Conservation (phyloP, 2,113 vertebrate species). For the Oxygymnocypris stewartii region DNA sequence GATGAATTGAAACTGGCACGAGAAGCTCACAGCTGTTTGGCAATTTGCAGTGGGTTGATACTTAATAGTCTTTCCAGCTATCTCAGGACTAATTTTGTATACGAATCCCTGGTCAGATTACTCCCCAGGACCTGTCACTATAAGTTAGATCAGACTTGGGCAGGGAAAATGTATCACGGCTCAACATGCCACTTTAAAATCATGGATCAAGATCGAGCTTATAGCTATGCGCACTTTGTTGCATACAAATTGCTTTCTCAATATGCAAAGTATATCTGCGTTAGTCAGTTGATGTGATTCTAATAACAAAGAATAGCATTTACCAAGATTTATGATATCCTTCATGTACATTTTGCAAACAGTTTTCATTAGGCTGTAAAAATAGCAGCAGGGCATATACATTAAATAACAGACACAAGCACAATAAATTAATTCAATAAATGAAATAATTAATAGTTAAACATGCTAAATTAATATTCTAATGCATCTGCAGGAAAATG, state of each 20-base stretch:
- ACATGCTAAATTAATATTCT: background rate
- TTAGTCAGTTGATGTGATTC: background rate
- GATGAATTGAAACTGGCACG: constrained; percentile 81
- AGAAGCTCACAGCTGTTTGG: constrained; percentile 64
- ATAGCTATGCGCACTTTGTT: background rate
- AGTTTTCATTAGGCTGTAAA: background rate
- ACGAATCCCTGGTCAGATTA: constrained; percentile 51
- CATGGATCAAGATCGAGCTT: background rate
- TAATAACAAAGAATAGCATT: background rate
- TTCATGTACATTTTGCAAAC: background rate
- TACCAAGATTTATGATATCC: background rate
- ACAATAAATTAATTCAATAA: background rate
- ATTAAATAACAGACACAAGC: background rate
- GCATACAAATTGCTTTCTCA: constrained; percentile 2
- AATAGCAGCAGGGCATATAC: background rate
- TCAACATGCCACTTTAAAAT: constrained; percentile 22
- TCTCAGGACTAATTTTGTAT: constrained; percentile 62
- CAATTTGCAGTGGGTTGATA: constrained; percentile 72
- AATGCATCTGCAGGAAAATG: background rate
- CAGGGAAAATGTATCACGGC: constrained; percentile 20
- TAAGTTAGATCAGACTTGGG: constrained; percentile 49
- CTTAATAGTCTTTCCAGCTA: constrained; percentile 72
- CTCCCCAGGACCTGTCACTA: constrained; percentile 56
- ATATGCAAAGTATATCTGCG: background rate
- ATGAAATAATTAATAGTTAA: background rate